Conservation (phyloP, 2,888 invertebrate genomes). For the Stomorhina lunata region DNA sequence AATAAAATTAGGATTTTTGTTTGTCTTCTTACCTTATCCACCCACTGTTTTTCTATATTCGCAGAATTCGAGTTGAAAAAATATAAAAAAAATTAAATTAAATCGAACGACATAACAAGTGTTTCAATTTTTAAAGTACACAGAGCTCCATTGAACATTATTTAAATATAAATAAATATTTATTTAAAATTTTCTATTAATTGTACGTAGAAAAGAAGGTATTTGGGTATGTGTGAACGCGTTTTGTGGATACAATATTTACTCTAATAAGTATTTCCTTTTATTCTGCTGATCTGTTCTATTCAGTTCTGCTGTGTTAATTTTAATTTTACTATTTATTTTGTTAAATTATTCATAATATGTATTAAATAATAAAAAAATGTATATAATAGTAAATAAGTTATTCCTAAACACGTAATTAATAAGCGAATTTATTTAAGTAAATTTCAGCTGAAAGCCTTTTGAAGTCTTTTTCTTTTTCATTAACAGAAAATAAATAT, state of each 20-base stretch:
- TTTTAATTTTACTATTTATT: conserved; percentile 24
- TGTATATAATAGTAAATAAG: too few species aligned
- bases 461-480: too few species aligned
- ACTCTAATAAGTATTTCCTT: conserved; percentile 8
- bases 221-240: too few species aligned
- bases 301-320: too few species aligned
- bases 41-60: not conserved
- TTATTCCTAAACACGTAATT: too few species aligned
- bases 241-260: not conserved
- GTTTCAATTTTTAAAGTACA: conserved; percentile 25
- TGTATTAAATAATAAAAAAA: conserved; percentile 20
- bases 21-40: not conserved
- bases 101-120: conserved; percentile 9
- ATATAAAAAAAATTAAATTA: not conserved
- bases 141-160: not conserved
- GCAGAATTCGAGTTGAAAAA: not conserved
- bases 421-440: too few species aligned
- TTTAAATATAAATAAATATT: conserved; percentile 39
- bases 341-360: conserved; percentile 12
- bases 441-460: too few species aligned
- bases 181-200: not conserved
- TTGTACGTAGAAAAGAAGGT: not conserved
- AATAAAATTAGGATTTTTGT: not conserved
- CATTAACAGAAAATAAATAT: not conserved
- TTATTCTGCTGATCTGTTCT: conserved; percentile 4